Percentiles rank a stretch among this genome's conserved stretches.
These are phyloP conservation scores for Recurvirostra avosetta DNA, from an alignment of 2,113 vertebrate genomes.

Conservation along the genomic window DNA sequence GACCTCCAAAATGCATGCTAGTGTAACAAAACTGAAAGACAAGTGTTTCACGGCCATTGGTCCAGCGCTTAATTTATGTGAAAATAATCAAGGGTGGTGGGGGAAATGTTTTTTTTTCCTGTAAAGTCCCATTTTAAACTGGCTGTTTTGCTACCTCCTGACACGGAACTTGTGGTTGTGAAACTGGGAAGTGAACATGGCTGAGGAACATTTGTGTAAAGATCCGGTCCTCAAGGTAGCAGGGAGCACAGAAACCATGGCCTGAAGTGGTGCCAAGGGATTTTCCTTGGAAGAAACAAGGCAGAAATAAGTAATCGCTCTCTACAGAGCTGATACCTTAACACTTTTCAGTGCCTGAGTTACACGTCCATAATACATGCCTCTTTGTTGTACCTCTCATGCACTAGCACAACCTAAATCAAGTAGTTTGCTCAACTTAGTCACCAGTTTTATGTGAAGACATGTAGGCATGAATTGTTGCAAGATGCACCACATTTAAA, in stretches of 20 bases:
- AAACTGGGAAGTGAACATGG: background rate
- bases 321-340: background rate
- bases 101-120: background rate
- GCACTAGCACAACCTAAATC: background rate
- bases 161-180: background rate
- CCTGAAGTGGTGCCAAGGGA: background rate
- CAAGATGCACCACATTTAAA: background rate
- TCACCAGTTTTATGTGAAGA: background rate
- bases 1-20: background rate
- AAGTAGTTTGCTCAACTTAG: background rate
- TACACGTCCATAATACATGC: background rate
- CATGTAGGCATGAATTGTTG: background rate
- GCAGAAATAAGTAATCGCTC: background rate
- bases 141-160: background rate
- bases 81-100: background rate
- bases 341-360: background rate
- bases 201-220: background rate
- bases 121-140: background rate
- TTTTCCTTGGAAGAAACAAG: background rate
- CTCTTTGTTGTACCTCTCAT: background rate
- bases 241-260: background rate
- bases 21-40: background rate
- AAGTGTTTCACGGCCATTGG: background rate
- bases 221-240: background rate
- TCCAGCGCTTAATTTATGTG: background rate